Evolutionary conservation across 1,140 invertebrate species (phyloP), one percentile per base, ranked within the genome.

Genomic region (Lanistes nyassanus): DNA sequence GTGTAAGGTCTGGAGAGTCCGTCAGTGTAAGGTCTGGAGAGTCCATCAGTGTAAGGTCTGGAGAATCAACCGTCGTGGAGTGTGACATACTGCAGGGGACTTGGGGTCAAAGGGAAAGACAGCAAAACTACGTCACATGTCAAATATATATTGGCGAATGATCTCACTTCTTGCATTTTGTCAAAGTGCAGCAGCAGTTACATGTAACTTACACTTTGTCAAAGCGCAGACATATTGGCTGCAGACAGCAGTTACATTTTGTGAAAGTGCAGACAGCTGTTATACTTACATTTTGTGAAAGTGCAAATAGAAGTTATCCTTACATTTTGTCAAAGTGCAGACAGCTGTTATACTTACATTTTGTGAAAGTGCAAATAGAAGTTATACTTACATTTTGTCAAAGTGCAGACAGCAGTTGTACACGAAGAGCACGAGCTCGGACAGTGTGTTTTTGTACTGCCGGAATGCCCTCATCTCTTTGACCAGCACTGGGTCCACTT

Each of bases 391-490:
- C 83, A 86, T 78, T 76, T 81, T 85, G 55, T 86, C 85, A 55
- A 82, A 84, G 64, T 86, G 85, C 11, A 83, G 79, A 62, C 85
- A 84, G 34, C 82, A 85, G 78, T 86, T 86, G 77, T 85, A 85
- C 5, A 86, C 76, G 62, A 86, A 86, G 2, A 86, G 74, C 11
- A 85, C 82, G 16, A 86, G 75, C 55, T 86, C 84, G 2, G 83
- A 78, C 16, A 83, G 71, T 21, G 73, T 82, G 78, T 85, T 83
- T 70, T 83, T 85, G 79, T 86, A 86, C 65, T 83, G 83, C 5
- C 85, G 72, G 70, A 84, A 86, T 0, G 79, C 75, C 37, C 79
- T 68, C 85, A 86, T 85, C 62, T 85, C 85, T 42, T 82, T 82
- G 77, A 84, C 75, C 16, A 86, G 66, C 0, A 77, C 64, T 0